Evolutionary conservation across 2,797 vertebrate genomes (phyloP), one percentile per base, ranked within the genome.

Genomic region (Australoheros facetus): DNA sequence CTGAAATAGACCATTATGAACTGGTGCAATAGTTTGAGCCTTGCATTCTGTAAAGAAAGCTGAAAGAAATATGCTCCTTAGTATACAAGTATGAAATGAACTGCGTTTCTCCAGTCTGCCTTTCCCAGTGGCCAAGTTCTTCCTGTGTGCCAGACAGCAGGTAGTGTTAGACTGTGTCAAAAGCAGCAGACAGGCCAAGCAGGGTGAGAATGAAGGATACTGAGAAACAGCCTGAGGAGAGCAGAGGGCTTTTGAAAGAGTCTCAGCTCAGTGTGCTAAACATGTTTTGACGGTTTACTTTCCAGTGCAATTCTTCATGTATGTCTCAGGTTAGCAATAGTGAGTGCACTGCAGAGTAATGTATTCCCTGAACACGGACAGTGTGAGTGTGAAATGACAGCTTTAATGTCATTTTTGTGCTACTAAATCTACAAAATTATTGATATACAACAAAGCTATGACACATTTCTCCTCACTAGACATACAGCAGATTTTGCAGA

Each of bases 171-270:
- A 76, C 78, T 79, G 48, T 51, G 64, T 69, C 64, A 30, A 69
- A 51, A 51, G 64, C 45, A 51, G 64, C 64, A 51, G 79, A 57
- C 78, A 73, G 78, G 73, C 83, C 80, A 75, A 87, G 80, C 58
- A 62, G 77, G 66, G 77, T 75, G 80, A 75, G 59, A 73, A 78
- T 55, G 73, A 75, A 73, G 53, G 78, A 76, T 51, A n/a, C 2
- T 26, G 26, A 51, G 26, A 30, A 26, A 23, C 45, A 69, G 64
- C 26, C 64, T 11, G 51, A 79, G 42, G 69, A 69, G 21, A 72
- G 60, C 2, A 8, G 51, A 71, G n/a, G 64, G 37, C 32, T 54
- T 69, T 66, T 72, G 56, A 76, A 81, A 82, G 62, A 75, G 73
- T 69, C 59, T 75, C 6, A 9, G 56, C 55, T 78, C 21, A 77